Percentiles rank a stretch among this genome's conserved stretches.
phyloP scores from a whole-genome alignment of 2,113 vertebrate genomes.

The Epinephelus lanceolatus region DNA sequence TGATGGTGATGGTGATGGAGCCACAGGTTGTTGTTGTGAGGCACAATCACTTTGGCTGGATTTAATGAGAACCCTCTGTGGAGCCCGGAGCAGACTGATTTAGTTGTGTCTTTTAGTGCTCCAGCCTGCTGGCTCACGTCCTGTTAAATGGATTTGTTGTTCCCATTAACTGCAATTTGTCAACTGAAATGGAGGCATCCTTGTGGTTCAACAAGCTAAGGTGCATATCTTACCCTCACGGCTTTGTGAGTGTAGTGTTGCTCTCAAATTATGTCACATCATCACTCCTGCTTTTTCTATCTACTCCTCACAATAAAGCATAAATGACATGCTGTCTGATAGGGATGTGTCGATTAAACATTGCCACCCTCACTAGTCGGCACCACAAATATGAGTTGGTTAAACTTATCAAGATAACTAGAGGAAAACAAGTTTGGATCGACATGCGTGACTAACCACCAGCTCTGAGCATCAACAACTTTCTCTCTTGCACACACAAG shows the following conservation, averaged over 20 bases:
- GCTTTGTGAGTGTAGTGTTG: slow-evolving; percentile 5
- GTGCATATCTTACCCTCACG: background rate
- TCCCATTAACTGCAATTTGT: slow-evolving; percentile 63
- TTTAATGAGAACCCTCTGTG: slow-evolving; percentile 58
- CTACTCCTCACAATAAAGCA: background rate
- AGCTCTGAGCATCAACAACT: too few relatives aligned
- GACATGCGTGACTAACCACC: too few relatives aligned
- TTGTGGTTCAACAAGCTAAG: slow-evolving; percentile 32
- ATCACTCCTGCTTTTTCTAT: background rate
- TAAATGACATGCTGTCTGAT: background rate
- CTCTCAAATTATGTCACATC: slow-evolving; percentile 20
- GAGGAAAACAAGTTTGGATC: too few relatives aligned
- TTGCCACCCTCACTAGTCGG: too few relatives aligned
- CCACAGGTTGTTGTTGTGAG: slow-evolving; percentile 44
- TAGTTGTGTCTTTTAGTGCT: slow-evolving; percentile 54
- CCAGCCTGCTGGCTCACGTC: slow-evolving; percentile 42
- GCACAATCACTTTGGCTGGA: slow-evolving; percentile 24
- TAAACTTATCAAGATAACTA: too few relatives aligned
- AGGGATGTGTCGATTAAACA: too few relatives aligned
- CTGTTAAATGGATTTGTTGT: slow-evolving; percentile 60
- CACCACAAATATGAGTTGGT: too few relatives aligned
- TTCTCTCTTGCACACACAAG: too few relatives aligned
- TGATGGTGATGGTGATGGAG: slow-evolving; percentile 33
- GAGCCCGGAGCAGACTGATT: slow-evolving; percentile 46
- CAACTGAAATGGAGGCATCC: slow-evolving; percentile 36